phyloP scores from a whole-genome alignment of 2,113 vertebrate genomes.

The Ceyx margarethae region DNA sequence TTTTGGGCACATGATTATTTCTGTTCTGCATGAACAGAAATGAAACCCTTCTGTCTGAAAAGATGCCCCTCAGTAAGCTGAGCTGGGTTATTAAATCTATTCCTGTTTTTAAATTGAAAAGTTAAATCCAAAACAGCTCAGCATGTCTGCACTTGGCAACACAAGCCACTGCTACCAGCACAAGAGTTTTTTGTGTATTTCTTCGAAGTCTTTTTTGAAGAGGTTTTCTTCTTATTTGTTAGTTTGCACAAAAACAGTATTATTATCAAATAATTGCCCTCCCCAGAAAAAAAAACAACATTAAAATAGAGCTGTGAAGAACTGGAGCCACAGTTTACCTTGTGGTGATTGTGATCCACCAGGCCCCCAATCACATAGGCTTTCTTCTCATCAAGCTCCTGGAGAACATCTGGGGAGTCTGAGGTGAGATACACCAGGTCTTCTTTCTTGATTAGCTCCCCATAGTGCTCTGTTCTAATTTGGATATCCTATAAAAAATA shows the following conservation, averaged over 20 bases:
- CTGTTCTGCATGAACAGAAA: neutral
- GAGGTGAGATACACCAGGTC: slow-evolving; percentile 95
- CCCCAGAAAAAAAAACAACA: no score
- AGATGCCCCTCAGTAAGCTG: neutral
- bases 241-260: neutral
- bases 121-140: neutral
- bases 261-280: neutral
- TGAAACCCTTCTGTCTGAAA: slow-evolving; percentile 5
- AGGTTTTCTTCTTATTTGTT: neutral
- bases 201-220: neutral
- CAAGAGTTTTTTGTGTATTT: neutral
- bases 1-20: neutral
- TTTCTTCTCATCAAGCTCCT: slow-evolving; percentile 88
- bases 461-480: slow-evolving; percentile 86
- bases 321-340: slow-evolving; percentile 75
- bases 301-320: neutral
- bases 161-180: neutral
- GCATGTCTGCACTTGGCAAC: neutral
- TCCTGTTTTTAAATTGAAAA: slow-evolving; percentile 5
- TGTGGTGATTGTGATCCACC: slow-evolving; percentile 98
- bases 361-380: slow-evolving; percentile 95
- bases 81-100: neutral
- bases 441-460: slow-evolving; percentile 84
- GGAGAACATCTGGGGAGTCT: slow-evolving; percentile 90
- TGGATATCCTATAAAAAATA: slow-evolving; percentile 85